Percentiles rank a stretch among this genome's conserved stretches.
Conservation (phyloP, 2,113 vertebrate species). For the Megaceryle maxima region DNA sequence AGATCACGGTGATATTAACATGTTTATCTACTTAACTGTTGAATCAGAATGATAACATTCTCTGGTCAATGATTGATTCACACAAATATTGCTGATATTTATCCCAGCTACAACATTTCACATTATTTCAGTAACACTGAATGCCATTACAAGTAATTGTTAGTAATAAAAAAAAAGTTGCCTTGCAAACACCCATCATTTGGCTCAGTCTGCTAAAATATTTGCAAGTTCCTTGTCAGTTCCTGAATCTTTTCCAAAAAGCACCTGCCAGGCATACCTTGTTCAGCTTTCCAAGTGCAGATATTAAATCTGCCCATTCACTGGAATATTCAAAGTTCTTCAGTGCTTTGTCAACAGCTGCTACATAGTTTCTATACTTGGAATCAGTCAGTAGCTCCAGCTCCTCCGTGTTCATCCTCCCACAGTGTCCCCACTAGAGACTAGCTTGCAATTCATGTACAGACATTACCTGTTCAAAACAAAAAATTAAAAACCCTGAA, state of each 20-base stretch:
- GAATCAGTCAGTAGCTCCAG: conserved; percentile 95
- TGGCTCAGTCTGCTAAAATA: neutral
- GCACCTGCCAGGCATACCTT: conserved; percentile 80
- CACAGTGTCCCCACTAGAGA: conserved; percentile 79
- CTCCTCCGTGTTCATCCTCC: conserved; percentile 99
- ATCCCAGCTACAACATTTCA: neutral
- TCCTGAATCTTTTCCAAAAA: neutral
- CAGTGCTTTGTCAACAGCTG: conserved; percentile 96
- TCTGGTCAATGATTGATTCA: neutral
- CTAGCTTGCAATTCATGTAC: conserved; percentile 79
- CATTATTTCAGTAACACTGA: neutral
- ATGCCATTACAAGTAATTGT: neutral
- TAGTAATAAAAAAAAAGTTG: neutral
- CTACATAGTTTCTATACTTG: conserved; percentile 98
- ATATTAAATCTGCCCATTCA: conserved; percentile 99
- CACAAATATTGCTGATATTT: neutral
- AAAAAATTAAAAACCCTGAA: neutral
- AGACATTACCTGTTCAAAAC: conserved; percentile 81
- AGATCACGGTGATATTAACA: neutral
- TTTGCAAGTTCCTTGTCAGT: neutral
- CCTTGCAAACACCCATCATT: neutral
- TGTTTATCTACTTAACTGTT: neutral
- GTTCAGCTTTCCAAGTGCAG: conserved; percentile 96
- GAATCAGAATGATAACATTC: neutral
- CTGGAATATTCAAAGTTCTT: conserved; percentile 99